Evolutionary conservation across 30 jellyfish, hydroid and myxozoan genomes (phyloP), one percentile per base, ranked within the genome.

Genomic region (Rhopilema esculentum): DNA sequence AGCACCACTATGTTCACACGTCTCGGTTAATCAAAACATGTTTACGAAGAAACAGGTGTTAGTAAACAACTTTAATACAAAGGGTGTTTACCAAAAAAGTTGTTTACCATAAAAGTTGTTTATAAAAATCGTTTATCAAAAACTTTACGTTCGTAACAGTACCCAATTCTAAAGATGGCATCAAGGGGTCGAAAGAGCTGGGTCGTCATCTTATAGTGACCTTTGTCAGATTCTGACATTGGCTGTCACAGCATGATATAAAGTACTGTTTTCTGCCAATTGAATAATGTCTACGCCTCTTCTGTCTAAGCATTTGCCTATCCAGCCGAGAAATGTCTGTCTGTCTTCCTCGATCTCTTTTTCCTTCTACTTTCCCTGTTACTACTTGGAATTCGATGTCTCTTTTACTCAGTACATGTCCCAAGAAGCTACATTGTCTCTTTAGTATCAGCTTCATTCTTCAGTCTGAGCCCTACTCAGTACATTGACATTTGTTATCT

Each of bases 371-470:
- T 62, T 77, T 49, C 88, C 88, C 79, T 51, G 80, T 53, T 27
- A 79, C 67, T 66, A 79, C 77, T 79, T 52, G 80, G 66, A 53
- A 79, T 79, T 79, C 79, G 67, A 51, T 65, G 89, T 79, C 80
- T 33, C 72, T 20, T 63, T 24, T 24, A 6, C 70, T 33, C 33
- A 21, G 32, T 48, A 73, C 23, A 19, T 77, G 82, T 64, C 90
- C 90, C 82, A 80, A 80, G 70, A 80, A 63, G 82, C 90, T 52
- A 61, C 77, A 77, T 52, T 77, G 87, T 77, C 76, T 77, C 77
- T 77, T 0, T 29, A 77, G 62, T 77, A 77, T 77, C 52, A n/a
- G 87, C 76, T 50, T 77, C 76, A 53, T 69, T 50, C 77, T 68
- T 66, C 40, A 77, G 48, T 65, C 84, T 83, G 77, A 63, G 92